Evolutionary conservation across 2,113 vertebrate genomes (phyloP), one percentile per base, ranked within the genome.

Genomic region (Boleophthalmus pectinirostris): DNA sequence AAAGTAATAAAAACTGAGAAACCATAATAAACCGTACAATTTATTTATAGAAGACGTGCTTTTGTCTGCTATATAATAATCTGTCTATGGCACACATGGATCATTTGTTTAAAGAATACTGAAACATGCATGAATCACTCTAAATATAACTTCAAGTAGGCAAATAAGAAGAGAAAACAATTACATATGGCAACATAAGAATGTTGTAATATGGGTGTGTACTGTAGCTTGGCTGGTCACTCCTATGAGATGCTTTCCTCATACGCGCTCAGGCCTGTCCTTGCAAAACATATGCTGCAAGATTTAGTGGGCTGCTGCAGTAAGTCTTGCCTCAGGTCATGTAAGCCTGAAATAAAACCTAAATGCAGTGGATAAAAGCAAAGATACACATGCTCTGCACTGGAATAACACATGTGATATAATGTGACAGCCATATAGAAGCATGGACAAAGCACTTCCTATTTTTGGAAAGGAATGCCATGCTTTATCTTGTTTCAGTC

Each of bases 381-480:
- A 83, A 78, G 69, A 60, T 65, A 68, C 57, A 82, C 74, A 75
- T 57, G 38, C 38, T 9, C 46, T 56, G 38, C 79, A 70, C 68
- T 51, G 70, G 65, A 67, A 60, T 60, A 74, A 45, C 43, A 51
- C 46, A 69, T 82, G 67, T 79, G 73, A 69, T 81, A 29, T 77
- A 68, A 74, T 73, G 64, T 83, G 82, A 85, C 81, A 88, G 73
- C 83, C 83, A 84, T 83, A 88, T 88, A 79, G 76, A 82, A 75
- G 84, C 56, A 87, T 73, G 73, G 81, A 89, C 80, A 88, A 86
- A 86, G 79, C 75, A 71, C 71, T 70, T 77, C 64, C 79, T 92
- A 90, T 91, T 90, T 91, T 88, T 89, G 89, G 90, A 86, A 77
- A 63, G 74, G 85, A 88, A 86, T 82, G 75, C 67, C 81, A 65